Base-by-base conservation (phyloP, 2,113 vertebrate species). In the Merops nubicus region DNA sequence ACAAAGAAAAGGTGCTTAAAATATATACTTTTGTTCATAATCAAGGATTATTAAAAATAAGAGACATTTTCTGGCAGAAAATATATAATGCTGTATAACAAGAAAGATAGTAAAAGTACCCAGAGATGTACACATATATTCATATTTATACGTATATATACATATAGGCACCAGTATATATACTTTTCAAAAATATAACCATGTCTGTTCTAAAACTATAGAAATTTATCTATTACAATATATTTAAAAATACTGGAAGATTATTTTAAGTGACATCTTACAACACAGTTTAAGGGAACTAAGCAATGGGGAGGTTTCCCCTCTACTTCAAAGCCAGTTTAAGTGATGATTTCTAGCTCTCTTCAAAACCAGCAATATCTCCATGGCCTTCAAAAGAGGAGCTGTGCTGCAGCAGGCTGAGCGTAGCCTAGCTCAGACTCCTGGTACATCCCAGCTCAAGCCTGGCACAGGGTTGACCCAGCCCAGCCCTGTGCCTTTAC, bases 371-470 rank as follows among this genome's bases (percentile, higher is more conserved):
- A 20, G 11, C 11, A 75, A 21, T 5, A 34, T 17, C 14, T 50
- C 38, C 15, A 3, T 26, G 33, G 16, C 53, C 47, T 70, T 85
- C 56, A 42, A 26, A 79, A 64, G 13, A 45, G 33, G 6, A 82
- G 22, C 15, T 0, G 0, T 18, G 22, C 8, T 38, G 26, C 17
- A 67, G 13, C 29, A 15, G 0, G 2, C 15, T 20, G 25, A 2
- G 1, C 0, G 0, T 14, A 62, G 56, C 26, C 28, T 78, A 34
- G 17, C 51, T 59, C 51, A 16, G 5, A 3, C 1, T 47, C 28
- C 33, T 20, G 33, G 9, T 11, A 22, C 22, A 26, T 16, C 59
- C 40, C 0, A 0, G 26, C 31, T 77, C 2, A 1, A 67, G 33
- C 43, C 9, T 0, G 0, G 31, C 28, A 17, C 2, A 21, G 23